Conservation (phyloP, 2,113 vertebrate species). For the Aspiorhynchus laticeps region DNA sequence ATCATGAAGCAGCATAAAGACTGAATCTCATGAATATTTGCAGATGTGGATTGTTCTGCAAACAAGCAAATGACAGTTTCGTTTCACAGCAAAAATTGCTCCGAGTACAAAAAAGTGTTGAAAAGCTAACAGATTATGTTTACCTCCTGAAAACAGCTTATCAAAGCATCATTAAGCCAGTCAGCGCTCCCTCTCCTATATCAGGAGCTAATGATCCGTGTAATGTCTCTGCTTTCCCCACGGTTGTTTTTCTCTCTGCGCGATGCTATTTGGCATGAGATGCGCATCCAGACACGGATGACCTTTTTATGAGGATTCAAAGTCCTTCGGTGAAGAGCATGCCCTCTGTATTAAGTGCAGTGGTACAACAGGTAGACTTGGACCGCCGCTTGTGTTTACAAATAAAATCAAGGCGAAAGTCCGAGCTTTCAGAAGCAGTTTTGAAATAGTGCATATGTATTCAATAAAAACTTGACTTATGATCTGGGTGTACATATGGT, state of each 20-base stretch:
- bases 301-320: constrained; percentile 65
- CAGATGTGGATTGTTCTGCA: not conserved
- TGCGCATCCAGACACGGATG: constrained; percentile 71
- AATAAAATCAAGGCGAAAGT: not conserved
- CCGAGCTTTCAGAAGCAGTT: not conserved
- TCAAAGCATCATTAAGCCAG: constrained; percentile 80
- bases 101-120: constrained; percentile 66
- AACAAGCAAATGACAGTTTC: constrained; percentile 51
- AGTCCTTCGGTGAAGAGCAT: constrained; percentile 70
- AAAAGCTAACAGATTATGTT: constrained; percentile 82
- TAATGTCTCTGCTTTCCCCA: constrained; percentile 77
- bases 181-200: constrained; percentile 78
- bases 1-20: not conserved
- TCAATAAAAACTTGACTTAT: constrained; percentile 43
- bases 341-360: constrained; percentile 17
- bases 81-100: constrained; percentile 70
- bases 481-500: constrained; percentile 54
- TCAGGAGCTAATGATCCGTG: constrained; percentile 85
- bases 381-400: not conserved
- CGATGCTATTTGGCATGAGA: constrained; percentile 69
- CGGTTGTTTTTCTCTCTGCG: constrained; percentile 71
- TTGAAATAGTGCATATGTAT: not conserved
- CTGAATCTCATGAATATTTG: not conserved
- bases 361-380: not conserved
- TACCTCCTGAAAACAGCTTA: constrained; percentile 79